Percentiles rank a stretch among this genome's conserved stretches.
Conservation (phyloP, 2,888 invertebrate genomes). For the Heliconius ethilla region DNA sequence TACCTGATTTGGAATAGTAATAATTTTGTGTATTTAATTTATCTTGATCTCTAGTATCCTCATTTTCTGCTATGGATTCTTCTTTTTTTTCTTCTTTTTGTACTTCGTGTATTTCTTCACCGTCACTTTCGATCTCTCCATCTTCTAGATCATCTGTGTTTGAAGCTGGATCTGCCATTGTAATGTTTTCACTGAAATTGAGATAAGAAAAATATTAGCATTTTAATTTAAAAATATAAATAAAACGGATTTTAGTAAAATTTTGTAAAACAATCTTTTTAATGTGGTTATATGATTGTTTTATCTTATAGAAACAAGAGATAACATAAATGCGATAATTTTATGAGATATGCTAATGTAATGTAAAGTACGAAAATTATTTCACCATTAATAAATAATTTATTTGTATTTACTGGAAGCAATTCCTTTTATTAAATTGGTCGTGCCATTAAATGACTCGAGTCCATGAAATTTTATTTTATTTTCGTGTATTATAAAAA, state of each 20-base stretch:
- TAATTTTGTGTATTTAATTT: slow-evolving; percentile 60
- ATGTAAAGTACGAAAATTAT: background rate
- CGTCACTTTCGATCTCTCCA: slow-evolving; percentile 90
- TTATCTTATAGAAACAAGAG: slow-evolving; percentile 7
- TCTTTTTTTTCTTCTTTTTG: slow-evolving; percentile 58
- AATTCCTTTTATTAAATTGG: background rate
- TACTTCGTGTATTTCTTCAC: slow-evolving; percentile 66
- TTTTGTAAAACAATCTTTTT: background rate
- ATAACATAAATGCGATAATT: background rate
- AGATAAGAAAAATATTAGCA: slow-evolving; percentile 45
- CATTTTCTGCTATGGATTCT: slow-evolving; percentile 43
- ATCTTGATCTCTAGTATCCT: slow-evolving; percentile 47
- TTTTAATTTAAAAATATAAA: background rate
- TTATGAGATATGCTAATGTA: background rate
- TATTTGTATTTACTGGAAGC: background rate
- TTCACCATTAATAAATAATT: background rate
- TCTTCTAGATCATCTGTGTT: slow-evolving; percentile 88
- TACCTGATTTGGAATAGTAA: slow-evolving; percentile 74
- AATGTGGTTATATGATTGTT: background rate
- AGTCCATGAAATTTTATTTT: background rate
- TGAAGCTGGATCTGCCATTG: slow-evolving; percentile 63
- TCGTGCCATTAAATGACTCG: background rate
- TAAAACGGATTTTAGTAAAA: background rate
- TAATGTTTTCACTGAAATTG: slow-evolving; percentile 69
- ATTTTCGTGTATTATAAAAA: background rate